Conservation (phyloP, 2,113 vertebrate genomes). For the Naja naja region DNA sequence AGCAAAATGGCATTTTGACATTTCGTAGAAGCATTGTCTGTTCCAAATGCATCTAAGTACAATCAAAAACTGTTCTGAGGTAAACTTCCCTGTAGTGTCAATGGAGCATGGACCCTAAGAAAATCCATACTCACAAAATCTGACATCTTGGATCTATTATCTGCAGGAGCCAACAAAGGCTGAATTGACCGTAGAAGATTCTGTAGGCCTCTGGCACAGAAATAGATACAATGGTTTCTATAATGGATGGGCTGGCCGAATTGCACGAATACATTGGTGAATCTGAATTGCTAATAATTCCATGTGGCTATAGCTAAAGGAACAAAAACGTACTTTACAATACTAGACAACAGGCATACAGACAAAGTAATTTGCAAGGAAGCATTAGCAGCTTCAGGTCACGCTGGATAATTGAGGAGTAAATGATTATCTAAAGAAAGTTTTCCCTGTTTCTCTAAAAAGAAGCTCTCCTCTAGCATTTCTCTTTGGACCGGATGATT, state of each 20-base stretch:
- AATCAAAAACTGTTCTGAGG: neutral
- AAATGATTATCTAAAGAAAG: conserved; percentile 27
- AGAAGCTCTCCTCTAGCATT: conserved; percentile 13
- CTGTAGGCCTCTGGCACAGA: neutral
- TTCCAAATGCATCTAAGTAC: neutral
- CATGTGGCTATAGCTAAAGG: neutral
- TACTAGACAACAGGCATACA: neutral
- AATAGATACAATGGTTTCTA: neutral
- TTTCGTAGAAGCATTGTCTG: neutral
- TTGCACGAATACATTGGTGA: neutral
- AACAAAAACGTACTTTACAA: neutral
- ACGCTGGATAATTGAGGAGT: neutral
- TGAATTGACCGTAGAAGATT: neutral
- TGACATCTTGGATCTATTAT: neutral
- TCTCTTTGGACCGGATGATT: conserved; percentile 30
- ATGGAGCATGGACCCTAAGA: neutral
- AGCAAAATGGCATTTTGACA: neutral
- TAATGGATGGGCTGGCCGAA: neutral
- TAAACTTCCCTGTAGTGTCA: neutral
- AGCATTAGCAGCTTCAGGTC: neutral
- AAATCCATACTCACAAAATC: neutral
- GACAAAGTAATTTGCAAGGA: neutral
- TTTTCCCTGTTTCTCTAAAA: conserved; percentile 9
- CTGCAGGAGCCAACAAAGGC: neutral
- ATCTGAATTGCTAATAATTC: neutral